Percentiles rank a stretch among this genome's conserved stretches.
Evolutionary conservation across 2,797 vertebrate species (phyloP).

Genomic region (Eupleurogrammus muticus): DNA sequence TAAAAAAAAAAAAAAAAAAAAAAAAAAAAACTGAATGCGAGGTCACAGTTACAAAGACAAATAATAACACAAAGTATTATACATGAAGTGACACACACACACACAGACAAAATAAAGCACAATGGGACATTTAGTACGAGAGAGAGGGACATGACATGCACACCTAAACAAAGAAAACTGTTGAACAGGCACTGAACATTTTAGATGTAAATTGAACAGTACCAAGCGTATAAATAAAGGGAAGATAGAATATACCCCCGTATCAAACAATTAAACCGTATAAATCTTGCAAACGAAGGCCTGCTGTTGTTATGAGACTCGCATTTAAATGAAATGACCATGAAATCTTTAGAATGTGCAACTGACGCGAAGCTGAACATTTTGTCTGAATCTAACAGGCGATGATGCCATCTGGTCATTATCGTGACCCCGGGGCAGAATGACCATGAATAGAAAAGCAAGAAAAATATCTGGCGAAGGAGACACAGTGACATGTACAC

Average conservation of each 20-base stretch:
- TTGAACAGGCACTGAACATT: slow-evolving; percentile 11
- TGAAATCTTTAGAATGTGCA: neutral
- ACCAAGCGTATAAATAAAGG: neutral
- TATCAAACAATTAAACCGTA: neutral
- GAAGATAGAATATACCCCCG: neutral
- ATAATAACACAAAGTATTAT: too few species aligned
- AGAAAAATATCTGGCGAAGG: slow-evolving; percentile 30
- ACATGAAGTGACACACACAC: too few species aligned
- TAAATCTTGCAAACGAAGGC: neutral
- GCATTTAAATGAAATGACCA: neutral
- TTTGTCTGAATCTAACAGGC: slow-evolving; percentile 23
- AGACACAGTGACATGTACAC: slow-evolving; percentile 18
- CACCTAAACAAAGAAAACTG: slow-evolving; percentile 11
- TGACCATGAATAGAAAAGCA: slow-evolving; percentile 32
- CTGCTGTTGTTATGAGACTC: neutral
- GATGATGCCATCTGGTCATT: slow-evolving; percentile 57
- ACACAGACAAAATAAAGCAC: neutral
- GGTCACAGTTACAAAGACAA: slow-evolving; percentile 3
- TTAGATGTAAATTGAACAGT: neutral
- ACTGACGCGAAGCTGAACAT: slow-evolving; percentile 17
- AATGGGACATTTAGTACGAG: slow-evolving; percentile 4
- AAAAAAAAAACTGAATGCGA: neutral
- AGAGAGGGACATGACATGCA: slow-evolving; percentile 18
- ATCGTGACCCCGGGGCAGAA: slow-evolving; percentile 31
- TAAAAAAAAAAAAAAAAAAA: neutral